phyloP scores from a whole-genome alignment of 2,888 invertebrate genomes.

The Ypsolopha scabrella region DNA sequence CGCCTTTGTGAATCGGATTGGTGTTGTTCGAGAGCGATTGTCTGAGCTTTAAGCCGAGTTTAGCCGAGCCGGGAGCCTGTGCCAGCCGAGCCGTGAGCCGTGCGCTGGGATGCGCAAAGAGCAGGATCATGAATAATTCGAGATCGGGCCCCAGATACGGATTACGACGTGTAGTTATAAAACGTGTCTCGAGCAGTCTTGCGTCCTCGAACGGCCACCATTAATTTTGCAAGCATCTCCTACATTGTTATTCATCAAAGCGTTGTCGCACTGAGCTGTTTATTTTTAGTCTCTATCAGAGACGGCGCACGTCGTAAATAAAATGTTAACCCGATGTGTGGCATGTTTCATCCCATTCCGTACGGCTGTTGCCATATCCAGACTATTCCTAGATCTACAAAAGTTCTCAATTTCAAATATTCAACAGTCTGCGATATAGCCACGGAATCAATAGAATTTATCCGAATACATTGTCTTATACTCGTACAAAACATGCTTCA shows the following conservation, averaged over 20 bases:
- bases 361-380: background rate
- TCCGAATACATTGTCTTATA: too few relatives aligned
- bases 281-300: background rate
- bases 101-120: background rate
- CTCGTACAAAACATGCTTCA: too few relatives aligned
- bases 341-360: background rate
- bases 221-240: constrained; percentile 4
- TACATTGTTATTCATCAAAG: constrained; percentile 3
- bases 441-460: too few relatives aligned
- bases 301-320: background rate
- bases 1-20: constrained; percentile 6
- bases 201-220: background rate
- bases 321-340: background rate
- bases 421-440: too few relatives aligned
- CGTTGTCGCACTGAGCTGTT: constrained; percentile 1
- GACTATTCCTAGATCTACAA: background rate
- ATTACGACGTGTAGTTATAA: constrained; percentile 5
- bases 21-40: constrained; percentile 1
- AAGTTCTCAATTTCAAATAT: background rate
- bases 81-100: background rate
- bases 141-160: constrained; percentile 5
- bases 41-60: constrained; percentile 3
- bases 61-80: background rate
- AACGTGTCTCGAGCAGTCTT: constrained; percentile 1
- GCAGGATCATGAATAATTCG: constrained; percentile 4